Percentiles rank a stretch among this genome's conserved stretches.
phyloP scores from a whole-genome alignment of 2,113 vertebrate genomes.

The Peromyscus californicus region DNA sequence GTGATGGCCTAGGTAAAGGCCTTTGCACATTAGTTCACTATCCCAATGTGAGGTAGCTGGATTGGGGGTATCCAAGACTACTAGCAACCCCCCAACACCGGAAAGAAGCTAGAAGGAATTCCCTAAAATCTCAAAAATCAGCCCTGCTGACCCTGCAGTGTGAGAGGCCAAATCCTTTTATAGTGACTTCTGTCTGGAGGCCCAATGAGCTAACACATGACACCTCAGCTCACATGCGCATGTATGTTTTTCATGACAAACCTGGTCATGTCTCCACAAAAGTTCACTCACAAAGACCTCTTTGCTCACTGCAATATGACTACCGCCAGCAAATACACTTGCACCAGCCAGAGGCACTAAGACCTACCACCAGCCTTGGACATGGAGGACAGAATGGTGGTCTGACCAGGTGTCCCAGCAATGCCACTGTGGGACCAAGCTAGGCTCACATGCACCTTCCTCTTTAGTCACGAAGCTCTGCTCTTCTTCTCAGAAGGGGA shows the following conservation, averaged over 20 bases:
- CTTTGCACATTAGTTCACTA: too few relatives aligned
- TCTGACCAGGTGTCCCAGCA: background rate
- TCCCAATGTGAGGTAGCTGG: accelerated
- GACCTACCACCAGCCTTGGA: background rate
- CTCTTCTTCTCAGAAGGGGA: background rate
- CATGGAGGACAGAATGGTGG: background rate
- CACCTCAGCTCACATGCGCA: background rate
- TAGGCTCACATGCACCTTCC: background rate
- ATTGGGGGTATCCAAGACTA: background rate
- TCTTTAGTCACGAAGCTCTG: background rate
- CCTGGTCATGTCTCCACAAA: background rate
- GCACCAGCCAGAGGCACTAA: background rate
- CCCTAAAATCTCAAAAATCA: background rate
- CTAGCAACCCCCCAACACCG: background rate
- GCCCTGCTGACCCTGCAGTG: background rate
- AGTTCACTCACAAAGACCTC: background rate
- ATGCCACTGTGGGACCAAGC: background rate
- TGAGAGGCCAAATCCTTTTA: background rate
- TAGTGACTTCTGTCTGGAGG: background rate
- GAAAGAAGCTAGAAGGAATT: too few relatives aligned
- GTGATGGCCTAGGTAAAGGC: background rate
- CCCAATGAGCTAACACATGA: background rate
- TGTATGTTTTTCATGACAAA: background rate
- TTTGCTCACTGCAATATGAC: background rate
- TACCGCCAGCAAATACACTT: background rate